Percentiles rank a stretch among this genome's conserved stretches.
Conservation (phyloP, 2,888 invertebrate genomes). For the Mimachlamys varia region DNA sequence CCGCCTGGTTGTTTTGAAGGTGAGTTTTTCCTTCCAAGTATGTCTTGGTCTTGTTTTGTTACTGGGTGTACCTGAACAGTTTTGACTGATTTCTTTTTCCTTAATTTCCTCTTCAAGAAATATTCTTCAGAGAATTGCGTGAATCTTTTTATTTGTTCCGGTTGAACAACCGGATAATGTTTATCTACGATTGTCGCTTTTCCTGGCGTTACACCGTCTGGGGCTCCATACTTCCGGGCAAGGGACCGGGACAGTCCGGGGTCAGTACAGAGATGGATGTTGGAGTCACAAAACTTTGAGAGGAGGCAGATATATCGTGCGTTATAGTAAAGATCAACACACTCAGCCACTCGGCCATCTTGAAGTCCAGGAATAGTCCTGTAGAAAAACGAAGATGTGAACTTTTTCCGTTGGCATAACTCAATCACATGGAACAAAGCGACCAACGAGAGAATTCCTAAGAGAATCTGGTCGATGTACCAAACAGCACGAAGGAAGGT, state of each 20-base stretch:
- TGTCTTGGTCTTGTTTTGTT: neutral
- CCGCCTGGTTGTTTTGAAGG: neutral
- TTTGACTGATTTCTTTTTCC: neutral
- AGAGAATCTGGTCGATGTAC: slow-evolving; percentile 47
- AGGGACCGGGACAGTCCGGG: slow-evolving; percentile 44
- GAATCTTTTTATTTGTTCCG: slow-evolving; percentile 47
- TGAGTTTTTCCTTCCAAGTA: neutral
- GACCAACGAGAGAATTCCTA: slow-evolving; percentile 39
- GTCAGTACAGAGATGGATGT: slow-evolving; percentile 43
- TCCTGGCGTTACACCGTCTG: slow-evolving; percentile 46
- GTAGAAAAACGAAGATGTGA: slow-evolving; percentile 43
- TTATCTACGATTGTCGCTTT: slow-evolving; percentile 47
- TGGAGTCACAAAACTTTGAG: slow-evolving; percentile 46
- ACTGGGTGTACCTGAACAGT: slow-evolving; percentile 1
- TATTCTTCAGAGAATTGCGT: slow-evolving; percentile 40
- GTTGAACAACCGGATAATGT: slow-evolving; percentile 51
- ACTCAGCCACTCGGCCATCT: slow-evolving; percentile 47
- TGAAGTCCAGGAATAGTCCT: slow-evolving; percentile 44
- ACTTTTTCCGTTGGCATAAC: slow-evolving; percentile 5
- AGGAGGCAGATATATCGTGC: slow-evolving; percentile 38
- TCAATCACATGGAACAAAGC: slow-evolving; percentile 40
- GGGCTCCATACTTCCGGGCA: slow-evolving; percentile 45
- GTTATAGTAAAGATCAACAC: slow-evolving; percentile 41
- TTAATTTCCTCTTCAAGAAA: slow-evolving; percentile 25
- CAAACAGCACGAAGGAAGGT: slow-evolving; percentile 48